Percentiles rank a stretch among this genome's conserved stretches.
These are phyloP conservation scores for Thymelicus acteon DNA, from an alignment of 2,888 invertebrate species.

Conservation along the genomic window DNA sequence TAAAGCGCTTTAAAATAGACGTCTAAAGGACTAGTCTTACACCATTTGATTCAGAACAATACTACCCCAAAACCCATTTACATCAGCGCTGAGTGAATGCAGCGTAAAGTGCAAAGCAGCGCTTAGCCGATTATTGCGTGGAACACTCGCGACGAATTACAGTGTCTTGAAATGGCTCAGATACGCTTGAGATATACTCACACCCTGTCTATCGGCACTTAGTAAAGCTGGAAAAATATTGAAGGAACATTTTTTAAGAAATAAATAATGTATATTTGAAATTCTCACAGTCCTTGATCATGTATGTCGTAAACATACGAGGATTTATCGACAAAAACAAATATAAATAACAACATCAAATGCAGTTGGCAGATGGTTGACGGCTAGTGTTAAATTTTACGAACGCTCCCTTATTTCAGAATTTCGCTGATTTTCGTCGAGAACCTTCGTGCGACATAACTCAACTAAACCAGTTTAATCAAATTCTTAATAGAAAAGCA, in stretches of 20 bases:
- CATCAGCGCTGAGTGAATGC: conserved; percentile 57
- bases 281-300: no score
- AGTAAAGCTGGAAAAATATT: conserved; percentile 44
- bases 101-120: conserved; percentile 54
- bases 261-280: no score
- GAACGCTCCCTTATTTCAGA: no score
- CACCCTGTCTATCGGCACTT: conserved; percentile 60
- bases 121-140: conserved; percentile 73
- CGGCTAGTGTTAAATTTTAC: no score
- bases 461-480: no score
- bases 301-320: no score
- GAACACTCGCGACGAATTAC: conserved; percentile 71
- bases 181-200: conserved; percentile 57
- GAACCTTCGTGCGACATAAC: no score
- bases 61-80: conserved; percentile 30
- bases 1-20: conserved; percentile 6
- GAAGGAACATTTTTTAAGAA: conserved; percentile 43
- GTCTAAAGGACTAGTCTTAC: conserved; percentile 1
- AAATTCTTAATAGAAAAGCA: no score
- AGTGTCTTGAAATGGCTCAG: conserved; percentile 65
- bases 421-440: no score
- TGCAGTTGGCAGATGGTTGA: no score
- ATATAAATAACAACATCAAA: no score
- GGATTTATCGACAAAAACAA: no score
- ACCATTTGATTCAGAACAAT: conserved; percentile 25